Base-by-base conservation (phyloP, 2,888 invertebrate genomes). In the Torymus aiolomorphi region DNA sequence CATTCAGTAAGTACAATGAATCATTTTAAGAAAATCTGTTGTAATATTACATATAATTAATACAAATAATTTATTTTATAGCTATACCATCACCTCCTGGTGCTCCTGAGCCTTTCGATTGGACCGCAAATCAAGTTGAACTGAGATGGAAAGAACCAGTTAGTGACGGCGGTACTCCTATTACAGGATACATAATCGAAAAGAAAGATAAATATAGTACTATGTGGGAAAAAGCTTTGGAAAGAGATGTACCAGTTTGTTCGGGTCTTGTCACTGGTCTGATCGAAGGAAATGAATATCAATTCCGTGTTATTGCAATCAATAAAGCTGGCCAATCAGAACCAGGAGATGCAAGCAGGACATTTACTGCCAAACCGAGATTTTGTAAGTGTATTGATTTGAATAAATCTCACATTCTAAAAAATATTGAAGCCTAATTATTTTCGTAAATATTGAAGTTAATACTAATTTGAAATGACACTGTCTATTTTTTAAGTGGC, bases 261-360 rank as follows among this genome's bases (percentile, higher is more conserved):
- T 91, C 93, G 78, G 98, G 95, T 70, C 95, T 95, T 75, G 95
- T 98, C n/a, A 95, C 95, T 88, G 97, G 97, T 61, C 91, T 99
- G 67, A 96, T 96, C 87, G 98, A 98, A 92, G 98, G 98, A 84
- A 97, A 97, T 89, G 98, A 98, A 88, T 98, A 98, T 90, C 98
- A 98, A 91, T 99, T 98, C 95, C 94, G 98, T 51, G 95, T 99
- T 51, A 94, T 97, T 84, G 99, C 99, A 11, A 92, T 98, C 75
- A 99, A 99, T 91, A 97, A 97, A 90, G 98, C 97, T 12, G 99
- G 99, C 0, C 95, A 95, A 88, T 97, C 98, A 86, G 96, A 97
- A 85, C 97, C 98, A 0, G 97, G 97, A 11, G 96, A 97, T 77
- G 92, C 96, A 24, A 95, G 96, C 91, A 97, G 96, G 91, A 94